Conservation (phyloP, 2,797 vertebrate species). For the Podargus strigoides region DNA sequence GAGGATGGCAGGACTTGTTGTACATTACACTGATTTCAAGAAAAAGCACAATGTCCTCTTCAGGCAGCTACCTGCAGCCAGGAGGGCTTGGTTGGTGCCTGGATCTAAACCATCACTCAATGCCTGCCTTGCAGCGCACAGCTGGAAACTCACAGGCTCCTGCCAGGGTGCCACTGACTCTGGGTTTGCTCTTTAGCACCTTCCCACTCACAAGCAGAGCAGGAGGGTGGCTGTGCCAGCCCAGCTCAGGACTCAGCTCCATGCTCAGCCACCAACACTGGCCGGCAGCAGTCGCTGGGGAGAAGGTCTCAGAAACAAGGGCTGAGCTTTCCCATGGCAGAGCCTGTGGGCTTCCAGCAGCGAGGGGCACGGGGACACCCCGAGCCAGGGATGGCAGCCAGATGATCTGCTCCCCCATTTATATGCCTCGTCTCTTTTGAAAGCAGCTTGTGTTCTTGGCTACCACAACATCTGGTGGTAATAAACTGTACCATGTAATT, state of each 20-base stretch:
- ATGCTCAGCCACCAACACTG: background rate
- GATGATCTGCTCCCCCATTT: background rate
- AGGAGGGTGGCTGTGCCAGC: background rate
- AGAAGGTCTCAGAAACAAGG: background rate
- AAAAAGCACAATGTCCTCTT: background rate
- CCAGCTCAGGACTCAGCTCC: background rate
- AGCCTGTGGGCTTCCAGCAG: background rate
- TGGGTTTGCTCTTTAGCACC: background rate
- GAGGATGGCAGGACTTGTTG: background rate
- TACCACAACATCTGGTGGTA: background rate
- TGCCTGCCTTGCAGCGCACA: background rate
- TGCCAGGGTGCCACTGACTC: background rate
- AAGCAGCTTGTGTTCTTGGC: constrained; percentile 32
- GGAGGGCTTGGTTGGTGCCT: background rate
- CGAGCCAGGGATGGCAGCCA: background rate
- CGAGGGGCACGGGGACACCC: background rate
- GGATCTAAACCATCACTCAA: background rate
- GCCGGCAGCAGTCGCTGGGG: background rate
- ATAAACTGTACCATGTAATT: background rate
- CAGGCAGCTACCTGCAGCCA: background rate
- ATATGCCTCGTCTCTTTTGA: background rate
- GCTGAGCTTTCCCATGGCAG: background rate
- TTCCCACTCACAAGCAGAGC: fast-evolving
- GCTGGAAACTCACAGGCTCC: background rate
- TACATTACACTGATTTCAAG: fast-evolving